Evolutionary conservation across 1,140 invertebrate species (phyloP), one percentile per base, ranked within the genome.

Genomic region (Euglossa dilemma): DNA sequence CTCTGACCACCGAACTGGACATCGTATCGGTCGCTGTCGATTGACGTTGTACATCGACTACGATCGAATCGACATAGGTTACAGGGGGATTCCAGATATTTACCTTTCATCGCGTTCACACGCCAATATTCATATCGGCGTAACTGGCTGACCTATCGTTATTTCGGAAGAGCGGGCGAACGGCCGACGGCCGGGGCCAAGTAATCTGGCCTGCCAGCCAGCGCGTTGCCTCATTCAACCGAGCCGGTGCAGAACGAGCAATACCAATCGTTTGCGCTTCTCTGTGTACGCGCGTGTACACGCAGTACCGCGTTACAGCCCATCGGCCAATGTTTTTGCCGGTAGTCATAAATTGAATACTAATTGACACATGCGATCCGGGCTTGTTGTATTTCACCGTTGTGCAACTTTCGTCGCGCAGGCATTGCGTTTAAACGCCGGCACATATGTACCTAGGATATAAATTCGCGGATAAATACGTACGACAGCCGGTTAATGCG

Each of bases 391-490:
- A 91, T 91, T 91, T 91, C 91, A 91, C 79, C 85, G 87, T 87
- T 90, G 56, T 25, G 71, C 76, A 91, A 91, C 91, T 92, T 91
- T 91, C 87, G 87, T 90, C 88, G 85, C 77, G 36, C 20, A 57
- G 57, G 80, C 77, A 71, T 83, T 81, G 84, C 86, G 86, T 88
- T 90, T 90, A 85, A 88, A 86, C 85, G 77, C 73, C 78, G 85
- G 78, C 88, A 88, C 89, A 91, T 91, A 90, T 92, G 87, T 89
- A 90, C 86, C 73, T 57, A 85, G 78, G 87, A 87, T 91, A 92
- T 92, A 92, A 93, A 93, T 93, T 92, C 86, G 70, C 85, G 87
- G 88, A 92, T 93, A 91, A 93, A 92, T 93, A 93, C 90, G 87
- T 85, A 84, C 85, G 88, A 85, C 88, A 91, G 90, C 84, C 87